Evolutionary conservation across 2,797 vertebrate genomes (phyloP).

Genomic region (Diceros bicornis): DNA sequence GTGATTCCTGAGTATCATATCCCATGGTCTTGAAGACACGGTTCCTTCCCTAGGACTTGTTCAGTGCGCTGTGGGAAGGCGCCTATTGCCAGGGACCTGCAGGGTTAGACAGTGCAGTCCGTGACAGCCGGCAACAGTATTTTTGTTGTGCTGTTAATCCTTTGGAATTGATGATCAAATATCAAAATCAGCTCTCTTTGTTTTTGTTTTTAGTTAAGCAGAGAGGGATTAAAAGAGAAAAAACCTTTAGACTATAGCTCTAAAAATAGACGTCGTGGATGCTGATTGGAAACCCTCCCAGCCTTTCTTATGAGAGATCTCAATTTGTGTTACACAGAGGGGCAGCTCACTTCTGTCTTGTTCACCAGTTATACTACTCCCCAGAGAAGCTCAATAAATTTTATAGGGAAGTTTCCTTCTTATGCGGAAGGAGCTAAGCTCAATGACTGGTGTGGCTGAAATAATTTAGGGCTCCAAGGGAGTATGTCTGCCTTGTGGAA

Average conservation of each 20-base stretch:
- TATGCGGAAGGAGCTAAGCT: slow-evolving; percentile 70
- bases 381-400: slow-evolving; percentile 78
- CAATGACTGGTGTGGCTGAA: slow-evolving; percentile 69
- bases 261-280: slow-evolving; percentile 72
- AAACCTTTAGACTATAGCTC: slow-evolving; percentile 67
- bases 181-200: neutral
- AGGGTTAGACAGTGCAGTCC: neutral
- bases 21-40: neutral
- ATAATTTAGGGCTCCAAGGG: slow-evolving; percentile 73
- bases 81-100: neutral
- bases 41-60: neutral
- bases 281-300: slow-evolving; percentile 64
- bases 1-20: neutral
- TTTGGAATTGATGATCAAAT: slow-evolving; percentile 35
- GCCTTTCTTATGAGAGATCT: slow-evolving; percentile 75
- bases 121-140: neutral
- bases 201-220: slow-evolving; percentile 35
- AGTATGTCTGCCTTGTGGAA: slow-evolving; percentile 59
- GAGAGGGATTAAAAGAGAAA: slow-evolving; percentile 48
- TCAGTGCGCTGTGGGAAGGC: neutral
- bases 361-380: slow-evolving; percentile 79
- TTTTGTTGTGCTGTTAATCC: neutral
- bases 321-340: slow-evolving; percentile 78
- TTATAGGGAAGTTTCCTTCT: slow-evolving; percentile 81
- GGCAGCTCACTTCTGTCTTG: slow-evolving; percentile 79